A percentile compares a stretch with the other conserved stretches of the same genome.
phyloP scores from a whole-genome alignment of 2,888 invertebrate genomes.

The Falcaria lacertinaria region DNA sequence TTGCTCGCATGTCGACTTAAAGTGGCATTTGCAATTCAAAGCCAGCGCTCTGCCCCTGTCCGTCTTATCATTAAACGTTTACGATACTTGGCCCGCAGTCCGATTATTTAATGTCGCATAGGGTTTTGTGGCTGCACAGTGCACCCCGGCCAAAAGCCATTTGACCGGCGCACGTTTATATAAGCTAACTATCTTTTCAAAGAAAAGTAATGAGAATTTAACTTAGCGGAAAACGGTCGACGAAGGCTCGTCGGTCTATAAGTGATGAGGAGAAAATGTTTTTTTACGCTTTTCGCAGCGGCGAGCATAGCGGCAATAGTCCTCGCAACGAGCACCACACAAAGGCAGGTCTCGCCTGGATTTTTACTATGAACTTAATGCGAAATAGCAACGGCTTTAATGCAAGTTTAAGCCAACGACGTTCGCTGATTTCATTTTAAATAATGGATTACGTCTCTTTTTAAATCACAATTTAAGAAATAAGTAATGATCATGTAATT shows the following conservation, averaged over 20 bases:
- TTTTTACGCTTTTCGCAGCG: slow-evolving; percentile 59
- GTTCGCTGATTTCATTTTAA: slow-evolving; percentile 42
- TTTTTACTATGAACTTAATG: slow-evolving; percentile 58
- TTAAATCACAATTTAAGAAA: slow-evolving; percentile 45
- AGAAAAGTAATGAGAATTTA: slow-evolving; percentile 76
- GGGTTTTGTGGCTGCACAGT: slow-evolving; percentile 29
- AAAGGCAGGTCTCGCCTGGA: slow-evolving; percentile 47
- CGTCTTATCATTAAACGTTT: slow-evolving; percentile 68
- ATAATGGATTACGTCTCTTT: slow-evolving; percentile 46
- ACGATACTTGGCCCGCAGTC: slow-evolving; percentile 47
- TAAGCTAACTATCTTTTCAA: slow-evolving; percentile 70
- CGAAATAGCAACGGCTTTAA: slow-evolving; percentile 53
- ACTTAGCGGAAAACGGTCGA: slow-evolving; percentile 70
- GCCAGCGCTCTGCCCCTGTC: slow-evolving; percentile 53
- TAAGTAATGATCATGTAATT: slow-evolving; percentile 26
- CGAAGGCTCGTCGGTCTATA: slow-evolving; percentile 41
- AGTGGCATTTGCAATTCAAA: slow-evolving; percentile 65
- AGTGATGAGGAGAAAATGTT: slow-evolving; percentile 54
- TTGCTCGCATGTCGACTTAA: slow-evolving; percentile 67
- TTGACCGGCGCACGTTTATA: slow-evolving; percentile 57
- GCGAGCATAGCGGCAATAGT: slow-evolving; percentile 40
- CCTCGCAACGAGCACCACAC: slow-evolving; percentile 43
- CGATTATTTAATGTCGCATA: slow-evolving; percentile 52
- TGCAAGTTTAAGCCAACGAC: slow-evolving; percentile 48
- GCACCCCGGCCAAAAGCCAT: slow-evolving; percentile 58